Conservation (phyloP, 2,888 invertebrate genomes). For the Sinopyrophorus schimmeli region DNA sequence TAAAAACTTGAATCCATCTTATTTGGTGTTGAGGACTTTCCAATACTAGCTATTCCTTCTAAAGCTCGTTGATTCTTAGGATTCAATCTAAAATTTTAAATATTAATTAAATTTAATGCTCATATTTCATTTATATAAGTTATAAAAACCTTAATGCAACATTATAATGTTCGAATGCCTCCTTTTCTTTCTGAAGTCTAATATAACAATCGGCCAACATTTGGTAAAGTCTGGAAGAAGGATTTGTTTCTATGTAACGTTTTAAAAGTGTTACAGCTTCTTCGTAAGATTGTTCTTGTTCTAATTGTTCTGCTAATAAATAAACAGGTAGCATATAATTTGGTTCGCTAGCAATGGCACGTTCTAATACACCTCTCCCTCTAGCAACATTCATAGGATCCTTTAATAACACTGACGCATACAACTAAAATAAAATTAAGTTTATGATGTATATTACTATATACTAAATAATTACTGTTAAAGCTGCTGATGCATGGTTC, state of each 20-base stretch:
- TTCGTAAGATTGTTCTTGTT: constrained; percentile 66
- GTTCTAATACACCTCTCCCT: constrained; percentile 72
- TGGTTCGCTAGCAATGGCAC: constrained; percentile 72
- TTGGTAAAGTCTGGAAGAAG: constrained; percentile 67
- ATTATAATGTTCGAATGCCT: constrained; percentile 70
- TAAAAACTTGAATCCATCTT: constrained; percentile 60
- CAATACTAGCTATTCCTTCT: constrained; percentile 67
- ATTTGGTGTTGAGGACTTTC: constrained; percentile 53
- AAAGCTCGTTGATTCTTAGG: constrained; percentile 65
- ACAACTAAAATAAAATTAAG: constrained; percentile 61
- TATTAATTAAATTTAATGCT: not conserved
- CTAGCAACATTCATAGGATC: constrained; percentile 64
- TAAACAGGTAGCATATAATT: constrained; percentile 74
- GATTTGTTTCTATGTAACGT: constrained; percentile 65
- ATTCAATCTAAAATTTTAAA: constrained; percentile 59
- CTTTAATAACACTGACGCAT: constrained; percentile 73
- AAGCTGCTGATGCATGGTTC: constrained; percentile 71
- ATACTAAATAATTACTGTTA: constrained; percentile 70
- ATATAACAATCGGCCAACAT: constrained; percentile 67
- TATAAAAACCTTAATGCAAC: constrained; percentile 62
- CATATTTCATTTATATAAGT: not conserved
- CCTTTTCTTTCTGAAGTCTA: constrained; percentile 66
- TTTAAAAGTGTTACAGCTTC: constrained; percentile 70
- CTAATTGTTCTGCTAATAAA: constrained; percentile 70
- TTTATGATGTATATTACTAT: not conserved